Base-by-base conservation (phyloP, 2,797 vertebrate genomes). In the Crax fasciolata region DNA sequence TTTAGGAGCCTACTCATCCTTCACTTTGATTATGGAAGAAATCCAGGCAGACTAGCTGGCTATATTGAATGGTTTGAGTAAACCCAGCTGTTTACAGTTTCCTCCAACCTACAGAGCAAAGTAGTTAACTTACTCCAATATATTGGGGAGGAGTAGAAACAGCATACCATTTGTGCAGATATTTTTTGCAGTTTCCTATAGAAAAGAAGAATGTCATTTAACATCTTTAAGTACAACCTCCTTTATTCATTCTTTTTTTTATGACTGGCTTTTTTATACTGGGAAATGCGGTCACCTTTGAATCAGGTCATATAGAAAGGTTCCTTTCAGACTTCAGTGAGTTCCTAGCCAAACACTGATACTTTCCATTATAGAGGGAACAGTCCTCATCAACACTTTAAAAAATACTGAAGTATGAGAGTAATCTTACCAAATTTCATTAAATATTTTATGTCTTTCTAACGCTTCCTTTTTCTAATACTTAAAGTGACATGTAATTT, bases 381-480 rank as follows among this genome's bases (percentile, higher is more conserved):
- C n/a, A 57, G 55, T 32, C 55, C 20, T 57, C 55, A 21, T 13
- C 58, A 78, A 76, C 62, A 75, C 54, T 58, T 38, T 19, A 75
- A 88, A 91, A 89, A 90, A 75, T 70, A n/a, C 62, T 92, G 62
- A 89, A 84, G 61, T 68, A 62, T 77, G 79, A 89, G 72, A 57
- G 67, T 95, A 92, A 81, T 94, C 82, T 80, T 71, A 55, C 28
- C 59, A 93, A 92, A 92, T 91, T 83, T 93, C 68, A 77, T 94
- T 87, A 94, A 95, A 96, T 95, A 95, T 93, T 94, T 95, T 84
- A 58, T 84, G n/a, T 85, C 78, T 95, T 83, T 74, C 79, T 87
- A 65, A 91, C 68, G 44, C 78, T 91, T 65, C 25, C 28, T 92
- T 96, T 91, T 93, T 89, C 71, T 92, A 43, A 75, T 92, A 93